phyloP scores from a whole-genome alignment of 1,140 invertebrate genomes.

The Elymnias hypermnestra region DNA sequence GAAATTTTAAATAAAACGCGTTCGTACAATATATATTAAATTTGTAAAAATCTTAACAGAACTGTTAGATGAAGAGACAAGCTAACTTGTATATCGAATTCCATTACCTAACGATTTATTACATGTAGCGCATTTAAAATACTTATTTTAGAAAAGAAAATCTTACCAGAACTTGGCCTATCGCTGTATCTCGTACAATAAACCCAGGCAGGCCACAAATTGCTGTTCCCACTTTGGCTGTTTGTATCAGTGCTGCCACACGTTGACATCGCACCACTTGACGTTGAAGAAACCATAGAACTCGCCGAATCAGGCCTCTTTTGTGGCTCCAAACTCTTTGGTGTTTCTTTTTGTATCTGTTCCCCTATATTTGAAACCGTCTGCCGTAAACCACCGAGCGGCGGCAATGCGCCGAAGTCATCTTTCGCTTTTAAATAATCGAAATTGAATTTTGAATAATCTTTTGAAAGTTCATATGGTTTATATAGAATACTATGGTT shows the following conservation, averaged over 20 bases:
- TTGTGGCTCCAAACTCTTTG: slow-evolving; percentile 43
- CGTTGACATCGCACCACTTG: slow-evolving; percentile 67
- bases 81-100: too few relatives aligned
- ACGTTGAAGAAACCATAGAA: slow-evolving; percentile 68
- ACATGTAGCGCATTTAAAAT: too few relatives aligned
- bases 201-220: slow-evolving; percentile 95
- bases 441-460: slow-evolving; percentile 30
- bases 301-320: slow-evolving; percentile 70
- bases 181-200: slow-evolving; percentile 98
- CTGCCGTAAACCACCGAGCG: slow-evolving; percentile 78
- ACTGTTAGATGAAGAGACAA: too few relatives aligned
- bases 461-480: slow-evolving; percentile 64
- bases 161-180: slow-evolving; percentile 95
- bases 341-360: slow-evolving; percentile 32
- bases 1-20: too few relatives aligned
- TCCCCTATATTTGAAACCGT: slow-evolving; percentile 80
- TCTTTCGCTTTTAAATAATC: slow-evolving; percentile 60
- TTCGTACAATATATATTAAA: too few relatives aligned
- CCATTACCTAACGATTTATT: too few relatives aligned
- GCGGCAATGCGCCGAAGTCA: slow-evolving; percentile 55
- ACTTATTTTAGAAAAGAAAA: too few relatives aligned
- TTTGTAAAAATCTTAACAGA: too few relatives aligned
- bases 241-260: slow-evolving; percentile 78
- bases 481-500: slow-evolving; percentile 69
- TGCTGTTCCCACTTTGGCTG: slow-evolving; percentile 63